Percentiles rank a stretch among this genome's conserved stretches.
Evolutionary conservation across 2,113 vertebrate genomes (phyloP).

Genomic region (Mormyrus lacerda): DNA sequence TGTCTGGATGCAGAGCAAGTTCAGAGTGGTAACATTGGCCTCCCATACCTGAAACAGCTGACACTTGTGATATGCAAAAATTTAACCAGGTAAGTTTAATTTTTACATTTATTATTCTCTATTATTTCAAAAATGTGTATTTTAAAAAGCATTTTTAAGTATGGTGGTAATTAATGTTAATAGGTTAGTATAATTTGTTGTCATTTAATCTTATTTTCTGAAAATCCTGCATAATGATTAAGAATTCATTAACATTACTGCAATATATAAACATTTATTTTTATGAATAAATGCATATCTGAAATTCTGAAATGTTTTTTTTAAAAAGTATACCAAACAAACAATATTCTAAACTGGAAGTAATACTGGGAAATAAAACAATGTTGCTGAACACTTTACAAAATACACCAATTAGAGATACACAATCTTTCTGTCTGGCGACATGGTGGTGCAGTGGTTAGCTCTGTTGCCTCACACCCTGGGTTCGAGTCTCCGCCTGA

Average conservation of each 20-base stretch:
- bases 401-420: background rate
- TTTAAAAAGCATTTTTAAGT: background rate
- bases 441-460: too few relatives aligned
- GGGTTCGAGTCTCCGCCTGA: too few relatives aligned
- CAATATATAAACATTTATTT: background rate
- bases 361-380: background rate
- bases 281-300: background rate
- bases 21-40: constrained; percentile 68
- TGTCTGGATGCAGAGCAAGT: constrained; percentile 71
- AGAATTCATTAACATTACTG: background rate
- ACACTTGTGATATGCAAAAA: constrained; percentile 72
- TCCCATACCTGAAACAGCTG: constrained; percentile 83
- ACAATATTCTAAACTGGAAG: background rate
- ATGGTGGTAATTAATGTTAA: background rate
- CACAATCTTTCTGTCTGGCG: background rate
- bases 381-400: background rate
- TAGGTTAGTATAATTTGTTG: background rate
- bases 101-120: background rate
- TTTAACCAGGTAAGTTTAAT: constrained; percentile 72
- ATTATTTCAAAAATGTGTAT: background rate
- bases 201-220: background rate
- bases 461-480: too few relatives aligned
- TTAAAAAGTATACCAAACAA: background rate
- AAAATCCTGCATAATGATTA: background rate
- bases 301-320: background rate